Evolutionary conservation across 2,888 invertebrate species (phyloP).

Genomic region (Pecten maximus): DNA sequence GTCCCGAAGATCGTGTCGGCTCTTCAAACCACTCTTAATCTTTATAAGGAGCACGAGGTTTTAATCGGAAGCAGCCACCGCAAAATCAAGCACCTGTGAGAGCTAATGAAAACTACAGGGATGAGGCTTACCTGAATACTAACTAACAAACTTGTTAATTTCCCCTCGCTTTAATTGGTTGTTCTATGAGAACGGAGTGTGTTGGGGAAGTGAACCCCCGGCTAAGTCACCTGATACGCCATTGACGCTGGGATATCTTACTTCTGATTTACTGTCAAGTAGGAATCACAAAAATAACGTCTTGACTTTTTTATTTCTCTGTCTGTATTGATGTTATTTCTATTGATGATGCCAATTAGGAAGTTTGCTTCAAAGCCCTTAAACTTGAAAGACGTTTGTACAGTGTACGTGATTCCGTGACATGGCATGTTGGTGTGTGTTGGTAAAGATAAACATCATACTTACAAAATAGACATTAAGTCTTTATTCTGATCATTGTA

Average conservation of each 20-base stretch:
- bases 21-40: conserved; percentile 53
- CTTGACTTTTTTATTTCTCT: not conserved
- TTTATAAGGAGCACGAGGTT: conserved; percentile 49
- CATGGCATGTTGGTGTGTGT: not conserved
- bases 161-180: conserved; percentile 52
- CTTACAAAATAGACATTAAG: no score
- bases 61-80: conserved; percentile 50
- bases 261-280: not conserved
- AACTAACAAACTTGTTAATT: conserved; percentile 48
- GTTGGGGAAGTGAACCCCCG: not conserved
- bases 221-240: not conserved
- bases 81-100: conserved; percentile 56
- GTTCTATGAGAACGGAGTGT: conserved; percentile 36
- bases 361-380: not conserved
- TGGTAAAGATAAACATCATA: not conserved
- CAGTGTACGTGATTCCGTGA: not conserved
- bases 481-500: no score
- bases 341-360: conserved; percentile 16
- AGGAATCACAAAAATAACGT: not conserved
- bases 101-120: conserved; percentile 53
- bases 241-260: not conserved
- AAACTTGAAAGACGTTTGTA: not conserved
- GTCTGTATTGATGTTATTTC: conserved; percentile 7
- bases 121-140: conserved; percentile 49
- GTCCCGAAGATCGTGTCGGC: conserved; percentile 50